Conservation (phyloP, 2,797 vertebrate species). For the Chelidonichthys spinosus region DNA sequence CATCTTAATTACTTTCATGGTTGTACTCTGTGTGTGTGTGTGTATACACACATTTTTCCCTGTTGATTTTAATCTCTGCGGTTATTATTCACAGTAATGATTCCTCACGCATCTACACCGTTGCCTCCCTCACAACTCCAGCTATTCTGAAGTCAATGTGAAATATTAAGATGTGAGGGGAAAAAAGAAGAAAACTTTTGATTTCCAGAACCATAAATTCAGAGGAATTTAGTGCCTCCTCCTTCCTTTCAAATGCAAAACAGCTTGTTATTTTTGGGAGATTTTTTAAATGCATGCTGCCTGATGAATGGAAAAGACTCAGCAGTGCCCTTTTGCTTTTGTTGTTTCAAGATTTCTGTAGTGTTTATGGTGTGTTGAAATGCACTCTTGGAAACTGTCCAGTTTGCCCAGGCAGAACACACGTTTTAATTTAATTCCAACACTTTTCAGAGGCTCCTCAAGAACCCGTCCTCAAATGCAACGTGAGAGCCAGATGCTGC, state of each 20-base stretch:
- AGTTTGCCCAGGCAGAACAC: slow-evolving; percentile 69
- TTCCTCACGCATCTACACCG: slow-evolving; percentile 47
- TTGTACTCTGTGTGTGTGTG: not conserved
- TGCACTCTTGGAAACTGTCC: slow-evolving; percentile 81
- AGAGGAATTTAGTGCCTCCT: slow-evolving; percentile 55
- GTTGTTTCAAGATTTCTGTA: slow-evolving; percentile 78
- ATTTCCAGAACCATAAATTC: slow-evolving; percentile 71
- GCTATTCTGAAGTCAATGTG: slow-evolving; percentile 57
- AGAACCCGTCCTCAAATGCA: slow-evolving; percentile 75
- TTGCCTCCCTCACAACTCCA: slow-evolving; percentile 35
- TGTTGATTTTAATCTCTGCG: slow-evolving; percentile 61
- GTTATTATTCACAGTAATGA: slow-evolving; percentile 66
- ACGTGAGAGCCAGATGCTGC: slow-evolving; percentile 84
- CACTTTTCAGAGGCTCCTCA: slow-evolving; percentile 81
- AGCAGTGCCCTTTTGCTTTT: slow-evolving; percentile 76
- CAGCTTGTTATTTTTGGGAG: slow-evolving; percentile 77
- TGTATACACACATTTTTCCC: slow-evolving; percentile 1
- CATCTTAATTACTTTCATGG: slow-evolving; percentile 49
- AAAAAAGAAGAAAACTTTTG: slow-evolving; percentile 56
- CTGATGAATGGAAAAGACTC: slow-evolving; percentile 66
- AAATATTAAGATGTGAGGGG: slow-evolving; percentile 61
- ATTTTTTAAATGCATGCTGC: slow-evolving; percentile 60
- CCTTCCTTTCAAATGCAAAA: slow-evolving; percentile 80
- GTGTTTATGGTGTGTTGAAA: slow-evolving; percentile 84
- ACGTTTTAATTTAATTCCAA: slow-evolving; percentile 83